Conservation (phyloP, 2,113 vertebrate species). For the Apteryx owenii region DNA sequence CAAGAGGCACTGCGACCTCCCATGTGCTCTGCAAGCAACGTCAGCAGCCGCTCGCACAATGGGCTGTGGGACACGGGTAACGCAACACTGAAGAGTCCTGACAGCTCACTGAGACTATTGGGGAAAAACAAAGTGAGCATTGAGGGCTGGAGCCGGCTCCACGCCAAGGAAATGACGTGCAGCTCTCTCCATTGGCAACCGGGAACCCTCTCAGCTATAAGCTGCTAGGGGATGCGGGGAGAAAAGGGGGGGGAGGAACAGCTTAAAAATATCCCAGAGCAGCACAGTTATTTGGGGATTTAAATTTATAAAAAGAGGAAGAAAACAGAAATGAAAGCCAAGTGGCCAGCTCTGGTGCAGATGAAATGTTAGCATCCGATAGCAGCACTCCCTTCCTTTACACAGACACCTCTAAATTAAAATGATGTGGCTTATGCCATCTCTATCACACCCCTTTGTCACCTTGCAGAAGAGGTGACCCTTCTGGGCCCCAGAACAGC, state of each 20-base stretch:
- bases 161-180: constrained; percentile 42
- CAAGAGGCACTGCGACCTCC: not conserved
- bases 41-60: not conserved
- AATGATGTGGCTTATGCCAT: fast-evolving
- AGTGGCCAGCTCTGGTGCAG: not conserved
- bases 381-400: not conserved
- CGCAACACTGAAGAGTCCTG: not conserved
- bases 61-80: not conserved
- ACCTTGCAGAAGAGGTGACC: not conserved
- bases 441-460: not conserved
- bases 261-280: constrained; percentile 51
- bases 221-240: not conserved
- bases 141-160: constrained; percentile 5
- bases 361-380: not conserved
- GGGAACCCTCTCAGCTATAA: not conserved
- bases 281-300: constrained; percentile 30
- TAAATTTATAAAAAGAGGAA: not conserved
- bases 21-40: fast-evolving
- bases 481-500: not conserved
- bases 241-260: not conserved
- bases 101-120: not conserved
- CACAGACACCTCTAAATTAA: not conserved
- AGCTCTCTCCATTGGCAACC: not conserved
- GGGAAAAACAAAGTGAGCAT: constrained; percentile 11
- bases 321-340: not conserved